These are phyloP conservation scores for Nothobranchius kuhntae DNA, from an alignment of 2,113 vertebrate genomes.

Conservation along the genomic window DNA sequence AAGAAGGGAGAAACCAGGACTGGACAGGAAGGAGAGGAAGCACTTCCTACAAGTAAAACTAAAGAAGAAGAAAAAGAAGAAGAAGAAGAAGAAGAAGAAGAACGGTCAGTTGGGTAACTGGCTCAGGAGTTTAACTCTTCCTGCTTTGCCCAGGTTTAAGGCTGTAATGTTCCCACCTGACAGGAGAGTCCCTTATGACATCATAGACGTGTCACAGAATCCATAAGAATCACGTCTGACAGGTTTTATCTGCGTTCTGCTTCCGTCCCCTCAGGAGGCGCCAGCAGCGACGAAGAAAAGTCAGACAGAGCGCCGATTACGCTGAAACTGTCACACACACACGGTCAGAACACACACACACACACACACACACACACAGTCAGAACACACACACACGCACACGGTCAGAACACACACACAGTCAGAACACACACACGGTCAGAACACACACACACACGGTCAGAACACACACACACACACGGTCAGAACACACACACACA, in stretches of 20 bases:
- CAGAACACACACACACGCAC: conserved; percentile 26
- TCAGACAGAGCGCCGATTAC: conserved; percentile 76
- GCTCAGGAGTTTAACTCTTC: too few species aligned
- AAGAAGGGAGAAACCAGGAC: conserved; percentile 82
- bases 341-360: conserved; percentile 23
- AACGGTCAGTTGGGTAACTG: conserved; percentile 81
- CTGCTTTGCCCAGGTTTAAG: background rate
- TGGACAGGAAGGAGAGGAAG: conserved; percentile 72
- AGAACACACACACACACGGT: background rate
- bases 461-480: too few species aligned
- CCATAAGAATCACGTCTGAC: too few species aligned
- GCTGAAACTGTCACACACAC: conserved; percentile 70
- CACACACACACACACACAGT: background rate
- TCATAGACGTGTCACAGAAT: too few species aligned
- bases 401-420: conserved; percentile 21
- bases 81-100: conserved; percentile 81
- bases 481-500: too few species aligned
- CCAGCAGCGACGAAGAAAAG: conserved; percentile 84
- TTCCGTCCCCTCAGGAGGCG: conserved; percentile 68
- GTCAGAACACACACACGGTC: too few species aligned
- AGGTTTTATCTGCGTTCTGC: background rate
- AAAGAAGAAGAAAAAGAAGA: conserved; percentile 95
- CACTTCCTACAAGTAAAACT: conserved; percentile 87
- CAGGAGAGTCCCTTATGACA: too few species aligned
- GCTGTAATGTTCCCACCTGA: too few species aligned